These are phyloP conservation scores for Leptatherina wallacei DNA, from an alignment of 2,797 vertebrate genomes.

Conservation along the genomic window DNA sequence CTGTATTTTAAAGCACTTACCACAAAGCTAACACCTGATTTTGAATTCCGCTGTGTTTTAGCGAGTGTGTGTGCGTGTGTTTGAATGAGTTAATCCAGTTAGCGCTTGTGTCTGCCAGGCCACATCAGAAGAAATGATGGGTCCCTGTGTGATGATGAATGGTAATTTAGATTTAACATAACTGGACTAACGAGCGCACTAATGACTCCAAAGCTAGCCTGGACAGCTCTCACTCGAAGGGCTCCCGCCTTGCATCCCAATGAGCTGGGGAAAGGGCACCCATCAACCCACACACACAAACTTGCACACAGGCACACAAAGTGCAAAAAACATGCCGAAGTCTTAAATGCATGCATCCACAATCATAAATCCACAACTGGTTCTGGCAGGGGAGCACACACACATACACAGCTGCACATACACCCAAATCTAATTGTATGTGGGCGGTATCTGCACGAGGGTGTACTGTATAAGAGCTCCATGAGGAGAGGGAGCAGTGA, in stretches of 20 bases:
- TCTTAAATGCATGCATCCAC: conserved; percentile 64
- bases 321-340: conserved; percentile 50
- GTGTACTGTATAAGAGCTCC: conserved; percentile 18
- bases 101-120: conserved; percentile 75
- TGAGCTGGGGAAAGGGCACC: conserved; percentile 75
- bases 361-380: conserved; percentile 56
- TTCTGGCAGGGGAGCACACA: conserved; percentile 30
- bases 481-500: conserved; percentile 41
- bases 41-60: conserved; percentile 67
- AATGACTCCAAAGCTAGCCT: conserved; percentile 85
- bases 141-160: conserved; percentile 86
- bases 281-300: conserved; percentile 25
- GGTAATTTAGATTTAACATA: conserved; percentile 89
- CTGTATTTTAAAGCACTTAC: conserved; percentile 70
- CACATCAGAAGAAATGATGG: conserved; percentile 82
- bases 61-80: conserved; percentile 66
- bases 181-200: conserved; percentile 86
- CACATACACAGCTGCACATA: not conserved
- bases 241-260: conserved; percentile 79
- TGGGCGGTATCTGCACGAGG: conserved; percentile 8
- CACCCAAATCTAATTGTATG: conserved; percentile 1
- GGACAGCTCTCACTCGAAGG: conserved; percentile 75
- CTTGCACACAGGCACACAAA: conserved; percentile 11
- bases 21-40: conserved; percentile 68
- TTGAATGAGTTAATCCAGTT: conserved; percentile 80